Percentiles rank a stretch among this genome's conserved stretches.
Conservation (phyloP, 2,888 invertebrate genomes). For the Mechanitis mazaeus region DNA sequence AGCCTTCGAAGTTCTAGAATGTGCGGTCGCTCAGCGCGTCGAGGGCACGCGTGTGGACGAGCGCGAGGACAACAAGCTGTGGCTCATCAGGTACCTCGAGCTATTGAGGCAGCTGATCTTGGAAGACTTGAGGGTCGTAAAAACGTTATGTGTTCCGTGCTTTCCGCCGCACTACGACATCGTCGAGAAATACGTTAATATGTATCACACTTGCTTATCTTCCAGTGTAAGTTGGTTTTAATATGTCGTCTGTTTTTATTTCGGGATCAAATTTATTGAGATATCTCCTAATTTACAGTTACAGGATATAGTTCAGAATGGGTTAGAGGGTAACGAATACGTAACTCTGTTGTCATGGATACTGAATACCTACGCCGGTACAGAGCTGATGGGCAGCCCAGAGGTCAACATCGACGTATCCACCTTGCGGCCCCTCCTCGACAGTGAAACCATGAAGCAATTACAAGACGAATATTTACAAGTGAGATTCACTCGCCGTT, state of each 20-base stretch:
- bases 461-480: constrained; percentile 89
- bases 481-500: constrained; percentile 43
- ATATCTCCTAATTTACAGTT: constrained; percentile 69
- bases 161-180: constrained; percentile 98
- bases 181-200: constrained; percentile 90
- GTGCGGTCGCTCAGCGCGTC: constrained; percentile 88
- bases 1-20: constrained; percentile 88
- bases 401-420: constrained; percentile 86
- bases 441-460: constrained; percentile 82
- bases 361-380: constrained; percentile 91
- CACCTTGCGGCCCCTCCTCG: constrained; percentile 85
- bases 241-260: neutral
- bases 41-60: constrained; percentile 98
- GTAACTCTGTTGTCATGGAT: constrained; percentile 96
- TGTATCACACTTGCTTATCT: constrained; percentile 94
- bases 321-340: constrained; percentile 96
- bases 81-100: constrained; percentile 96
- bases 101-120: constrained; percentile 89
- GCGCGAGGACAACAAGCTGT: constrained; percentile 92
- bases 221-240: constrained; percentile 78
- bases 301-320: constrained; percentile 90
- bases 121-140: constrained; percentile 93
- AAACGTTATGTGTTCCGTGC: constrained; percentile 92
- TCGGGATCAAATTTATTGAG: neutral
- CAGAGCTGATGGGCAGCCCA: constrained; percentile 91